These are phyloP conservation scores for Microplitis manilae DNA, from an alignment of 2,888 invertebrate species.

Conservation along the genomic window DNA sequence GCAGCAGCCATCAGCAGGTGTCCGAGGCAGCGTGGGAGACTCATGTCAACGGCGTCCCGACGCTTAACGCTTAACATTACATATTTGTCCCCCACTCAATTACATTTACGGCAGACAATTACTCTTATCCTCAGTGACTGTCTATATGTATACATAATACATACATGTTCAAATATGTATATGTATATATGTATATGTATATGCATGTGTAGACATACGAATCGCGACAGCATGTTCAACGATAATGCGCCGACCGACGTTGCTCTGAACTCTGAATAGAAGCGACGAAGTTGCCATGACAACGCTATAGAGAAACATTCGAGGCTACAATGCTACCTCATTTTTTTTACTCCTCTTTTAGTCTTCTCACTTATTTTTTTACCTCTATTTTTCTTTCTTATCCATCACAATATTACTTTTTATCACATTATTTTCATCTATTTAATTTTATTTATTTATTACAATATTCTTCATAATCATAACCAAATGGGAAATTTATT, in stretches of 20 bases:
- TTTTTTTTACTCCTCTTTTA: conserved; percentile 45
- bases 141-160: conserved; percentile 10
- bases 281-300: conserved; percentile 59
- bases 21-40: conserved; percentile 11
- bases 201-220: neutral
- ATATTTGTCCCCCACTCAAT: conserved; percentile 1
- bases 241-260: conserved; percentile 32
- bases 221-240: conserved; percentile 17
- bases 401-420: neutral
- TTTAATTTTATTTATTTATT: conserved; percentile 11
- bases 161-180: neutral
- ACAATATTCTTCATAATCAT: neutral
- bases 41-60: conserved; percentile 1
- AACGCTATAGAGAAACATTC: conserved; percentile 68
- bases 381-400: conserved; percentile 23
- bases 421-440: conserved; percentile 26
- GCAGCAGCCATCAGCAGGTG: conserved; percentile 14
- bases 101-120: conserved; percentile 2
- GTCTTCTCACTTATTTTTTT: conserved; percentile 24
- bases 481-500: conserved; percentile 4
- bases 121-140: neutral
- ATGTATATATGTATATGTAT: neutral
- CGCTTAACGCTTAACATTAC: neutral
- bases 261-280: conserved; percentile 19
- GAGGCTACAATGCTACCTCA: conserved; percentile 49